Evolutionary conservation across 2,113 vertebrate species (phyloP), one percentile per base, ranked within the genome.

Genomic region (Halichoeres trimaculatus): DNA sequence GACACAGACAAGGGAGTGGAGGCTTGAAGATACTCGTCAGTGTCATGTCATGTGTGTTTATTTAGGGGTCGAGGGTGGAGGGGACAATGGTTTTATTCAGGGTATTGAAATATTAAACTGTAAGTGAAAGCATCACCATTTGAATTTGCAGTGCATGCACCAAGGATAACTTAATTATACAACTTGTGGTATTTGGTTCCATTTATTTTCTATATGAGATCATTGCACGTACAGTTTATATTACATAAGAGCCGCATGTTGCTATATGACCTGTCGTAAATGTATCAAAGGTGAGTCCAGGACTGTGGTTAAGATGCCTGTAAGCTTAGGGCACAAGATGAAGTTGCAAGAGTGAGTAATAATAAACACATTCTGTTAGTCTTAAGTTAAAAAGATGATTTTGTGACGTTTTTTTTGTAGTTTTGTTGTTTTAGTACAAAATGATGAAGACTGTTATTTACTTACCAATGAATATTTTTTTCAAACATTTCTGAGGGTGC

Each of bases 171-270:
- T 51, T 22, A 11, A 50, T 26, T 20, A 36, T 22, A 6, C 57
- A 67, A 65, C 63, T 12, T 64, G 56, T 84, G 68, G 20, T 23
- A 17, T 56, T 30, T 76, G 60, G 51, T 68, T 60, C 24, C 20
- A 2, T 66, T n/a, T 60, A 24, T 38, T 35, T 41, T 64, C 12
- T 6, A 47, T 73, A 48, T 54, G 66, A 69, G 85, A 88, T 76
- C 54, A 55, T 13, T 62, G 63, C 66, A 48, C 61, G 58, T 52
- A 38, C 67, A 78, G 58, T 68, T 61, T 83, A 64, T 9, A 54
- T 89, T 86, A 77, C 72, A 40, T 88, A 90, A 85, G 45, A 78
- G 40, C 61, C 23, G 72, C 74, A 63, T 75, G 78, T 52, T 6
- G 51, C 60, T 41, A 61, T 30, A 22, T 80, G 85, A 88, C 74